Percentiles rank a stretch among this genome's conserved stretches.
Evolutionary conservation across 2,888 invertebrate genomes (phyloP).

Genomic region (Hirtodrosophila cameraria): DNA sequence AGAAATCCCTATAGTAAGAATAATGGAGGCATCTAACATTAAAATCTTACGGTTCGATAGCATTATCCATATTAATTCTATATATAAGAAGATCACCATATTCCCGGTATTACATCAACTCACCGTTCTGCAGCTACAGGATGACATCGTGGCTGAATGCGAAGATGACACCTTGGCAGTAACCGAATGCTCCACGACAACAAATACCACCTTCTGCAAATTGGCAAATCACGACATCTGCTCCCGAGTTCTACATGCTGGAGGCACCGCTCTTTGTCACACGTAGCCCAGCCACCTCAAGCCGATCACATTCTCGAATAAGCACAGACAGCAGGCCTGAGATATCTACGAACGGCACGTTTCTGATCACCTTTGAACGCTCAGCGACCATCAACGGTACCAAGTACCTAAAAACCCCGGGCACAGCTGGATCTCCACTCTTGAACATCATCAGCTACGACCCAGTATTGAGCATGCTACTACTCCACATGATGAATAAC

Average conservation of each 20-base stretch:
- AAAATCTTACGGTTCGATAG: not conserved
- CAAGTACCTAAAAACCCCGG: conserved; percentile 3
- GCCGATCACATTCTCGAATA: conserved; percentile 2
- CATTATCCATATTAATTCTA: conserved; percentile 3
- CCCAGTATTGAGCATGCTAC: not conserved
- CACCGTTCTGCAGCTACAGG: conserved; percentile 18
- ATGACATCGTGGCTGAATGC: conserved; percentile 29
- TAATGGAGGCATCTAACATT: not conserved
- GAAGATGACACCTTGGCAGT: conserved; percentile 5
- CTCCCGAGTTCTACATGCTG: conserved; percentile 17
- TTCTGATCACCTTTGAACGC: conserved; percentile 3
- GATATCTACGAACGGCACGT: conserved; percentile 2
- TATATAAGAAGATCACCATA: not conserved
- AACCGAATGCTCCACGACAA: conserved; percentile 13
- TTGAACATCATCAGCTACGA: conserved; percentile 13
- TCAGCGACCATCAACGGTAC: not conserved
- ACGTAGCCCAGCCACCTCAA: conserved; percentile 22
- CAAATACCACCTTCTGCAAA: conserved; percentile 20
- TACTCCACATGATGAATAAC: not conserved
- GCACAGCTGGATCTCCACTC: conserved; percentile 14
- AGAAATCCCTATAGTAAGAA: not conserved
- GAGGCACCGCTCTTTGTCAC: conserved; percentile 13
- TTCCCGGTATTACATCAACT: conserved; percentile 11
- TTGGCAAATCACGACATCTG: conserved; percentile 20
- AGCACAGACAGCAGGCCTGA: conserved; percentile 5